These are phyloP conservation scores for Harpegnathos saltator DNA, from an alignment of 1,140 invertebrate genomes.

Conservation along the genomic window DNA sequence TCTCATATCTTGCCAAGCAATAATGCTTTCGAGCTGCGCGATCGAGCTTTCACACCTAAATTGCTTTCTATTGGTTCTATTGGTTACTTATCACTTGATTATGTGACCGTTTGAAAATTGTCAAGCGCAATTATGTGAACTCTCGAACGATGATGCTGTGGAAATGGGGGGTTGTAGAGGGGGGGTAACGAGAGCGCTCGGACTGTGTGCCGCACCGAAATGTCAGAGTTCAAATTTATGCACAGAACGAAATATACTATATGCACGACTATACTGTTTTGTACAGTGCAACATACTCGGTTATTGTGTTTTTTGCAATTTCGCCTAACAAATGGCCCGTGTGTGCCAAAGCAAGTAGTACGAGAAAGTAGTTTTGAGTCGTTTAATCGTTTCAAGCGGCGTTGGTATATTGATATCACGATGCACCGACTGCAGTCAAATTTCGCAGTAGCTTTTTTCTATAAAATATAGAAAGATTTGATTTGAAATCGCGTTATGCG, in stretches of 20 bases:
- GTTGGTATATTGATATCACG: background rate
- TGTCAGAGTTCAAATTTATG: constrained; percentile 63
- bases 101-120: constrained; percentile 10
- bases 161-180: constrained; percentile 11
- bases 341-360: constrained; percentile 5
- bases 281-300: background rate
- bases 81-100: constrained; percentile 35
- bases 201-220: constrained; percentile 20
- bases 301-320: background rate
- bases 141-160: constrained; percentile 48
- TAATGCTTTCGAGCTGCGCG: constrained; percentile 2
- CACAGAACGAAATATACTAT: constrained; percentile 3
- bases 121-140: constrained; percentile 19
- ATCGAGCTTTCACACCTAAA: constrained; percentile 39
- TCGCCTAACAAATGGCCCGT: constrained; percentile 7
- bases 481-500: too few species aligned
- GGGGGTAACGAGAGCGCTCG: background rate
- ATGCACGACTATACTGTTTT: constrained; percentile 32
- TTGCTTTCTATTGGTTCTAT: constrained; percentile 52
- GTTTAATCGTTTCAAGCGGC: background rate
- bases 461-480: too few species aligned
- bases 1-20: background rate
- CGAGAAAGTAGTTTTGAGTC: too few species aligned
- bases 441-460: constrained; percentile 1
- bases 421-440: constrained; percentile 24